These are phyloP conservation scores for Sphenopsis melanotis DNA, from an alignment of 2,797 vertebrate genomes.

Conservation along the genomic window DNA sequence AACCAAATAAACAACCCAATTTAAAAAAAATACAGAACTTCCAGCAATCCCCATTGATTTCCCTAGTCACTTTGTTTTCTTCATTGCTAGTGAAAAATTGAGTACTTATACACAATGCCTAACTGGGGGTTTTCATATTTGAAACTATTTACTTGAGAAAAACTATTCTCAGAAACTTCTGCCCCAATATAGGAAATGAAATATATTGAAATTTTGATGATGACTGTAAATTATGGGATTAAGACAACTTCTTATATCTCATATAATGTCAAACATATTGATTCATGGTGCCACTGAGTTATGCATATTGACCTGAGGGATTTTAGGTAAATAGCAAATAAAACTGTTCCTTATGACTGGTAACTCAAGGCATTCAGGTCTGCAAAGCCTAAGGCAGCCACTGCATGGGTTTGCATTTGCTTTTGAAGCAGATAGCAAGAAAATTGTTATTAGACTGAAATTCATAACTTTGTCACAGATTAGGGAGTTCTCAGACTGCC, in stretches of 20 bases:
- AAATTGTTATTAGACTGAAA: not conserved
- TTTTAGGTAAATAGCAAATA: not conserved
- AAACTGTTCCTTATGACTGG: not conserved
- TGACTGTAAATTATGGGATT: not conserved
- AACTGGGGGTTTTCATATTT: not conserved
- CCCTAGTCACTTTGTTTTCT: not conserved
- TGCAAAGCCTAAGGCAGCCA: not conserved
- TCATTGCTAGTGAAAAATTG: not conserved
- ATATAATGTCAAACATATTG: not conserved
- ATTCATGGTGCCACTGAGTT: not conserved
- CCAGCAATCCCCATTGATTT: conserved; percentile 26
- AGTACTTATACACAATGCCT: not conserved
- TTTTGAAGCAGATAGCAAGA: not conserved
- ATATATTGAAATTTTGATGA: not conserved
- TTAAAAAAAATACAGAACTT: not conserved
- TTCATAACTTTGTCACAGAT: not conserved
- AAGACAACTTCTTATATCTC: not conserved
- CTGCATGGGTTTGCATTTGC: not conserved
- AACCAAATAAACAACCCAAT: conserved; percentile 30
- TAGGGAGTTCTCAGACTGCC: not conserved
- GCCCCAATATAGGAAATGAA: not conserved
- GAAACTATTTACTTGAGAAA: not conserved
- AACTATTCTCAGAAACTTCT: not conserved
- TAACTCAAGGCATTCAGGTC: not conserved
- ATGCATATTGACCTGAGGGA: not conserved